Conservation (phyloP, 2,797 vertebrate genomes). For the Coilia nasus region DNA sequence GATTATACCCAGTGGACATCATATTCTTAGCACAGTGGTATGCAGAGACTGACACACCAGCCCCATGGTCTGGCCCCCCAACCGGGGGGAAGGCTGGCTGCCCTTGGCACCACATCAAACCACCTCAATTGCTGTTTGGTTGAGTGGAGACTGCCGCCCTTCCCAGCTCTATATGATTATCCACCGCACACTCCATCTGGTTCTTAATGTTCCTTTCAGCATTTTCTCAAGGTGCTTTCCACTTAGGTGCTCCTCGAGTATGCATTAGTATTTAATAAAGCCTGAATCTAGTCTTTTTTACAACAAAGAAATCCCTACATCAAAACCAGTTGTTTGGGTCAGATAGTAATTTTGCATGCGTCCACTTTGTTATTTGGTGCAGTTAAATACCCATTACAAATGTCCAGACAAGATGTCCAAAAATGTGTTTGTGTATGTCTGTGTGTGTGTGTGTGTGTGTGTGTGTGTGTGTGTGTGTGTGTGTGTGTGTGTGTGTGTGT, state of each 20-base stretch:
- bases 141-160: background rate
- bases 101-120: constrained; percentile 15
- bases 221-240: background rate
- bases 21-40: constrained; percentile 14
- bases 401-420: background rate
- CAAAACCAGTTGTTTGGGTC: background rate
- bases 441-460: background rate
- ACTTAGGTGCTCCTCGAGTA: background rate
- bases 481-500: too few relatives aligned
- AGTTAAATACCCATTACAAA: background rate
- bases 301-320: background rate
- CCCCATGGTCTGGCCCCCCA: background rate
- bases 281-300: background rate
- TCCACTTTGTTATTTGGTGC: background rate
- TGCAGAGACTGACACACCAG: background rate
- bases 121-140: constrained; percentile 5
- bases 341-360: background rate
- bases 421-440: background rate
- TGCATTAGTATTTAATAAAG: background rate
- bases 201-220: background rate
- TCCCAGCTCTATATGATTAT: constrained; percentile 10
- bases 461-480: too few relatives aligned
- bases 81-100: background rate
- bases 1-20: constrained; percentile 25
- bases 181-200: background rate